phyloP scores from a whole-genome alignment of 2,888 invertebrate species.

The Cephus sareptanus region DNA sequence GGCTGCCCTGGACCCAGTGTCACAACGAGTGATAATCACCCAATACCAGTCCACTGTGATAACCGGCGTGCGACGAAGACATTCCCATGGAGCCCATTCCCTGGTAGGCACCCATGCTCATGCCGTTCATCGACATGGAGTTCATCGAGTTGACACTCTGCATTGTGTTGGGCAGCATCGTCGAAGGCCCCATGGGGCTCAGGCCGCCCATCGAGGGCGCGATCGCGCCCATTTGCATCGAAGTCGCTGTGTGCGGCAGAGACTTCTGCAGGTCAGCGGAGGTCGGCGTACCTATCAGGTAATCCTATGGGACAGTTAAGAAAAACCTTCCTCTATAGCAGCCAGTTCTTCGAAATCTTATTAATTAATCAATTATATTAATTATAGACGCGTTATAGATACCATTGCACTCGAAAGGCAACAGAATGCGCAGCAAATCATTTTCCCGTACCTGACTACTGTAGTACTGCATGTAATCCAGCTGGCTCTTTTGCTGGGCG shows the following conservation, averaged over 20 bases:
- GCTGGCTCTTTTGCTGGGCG: conserved; percentile 62
- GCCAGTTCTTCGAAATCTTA: too few relatives aligned
- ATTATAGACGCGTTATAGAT: too few relatives aligned
- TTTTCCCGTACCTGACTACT: conserved; percentile 54
- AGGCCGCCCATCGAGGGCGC: conserved; percentile 62
- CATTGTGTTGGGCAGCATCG: conserved; percentile 62
- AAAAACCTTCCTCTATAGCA: too few relatives aligned
- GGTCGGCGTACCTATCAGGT: conserved; percentile 59
- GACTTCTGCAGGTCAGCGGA: conserved; percentile 62
- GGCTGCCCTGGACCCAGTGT: conserved; percentile 61
- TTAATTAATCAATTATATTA: too few relatives aligned
- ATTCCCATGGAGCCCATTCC: conserved; percentile 63
- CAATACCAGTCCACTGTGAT: conserved; percentile 62
- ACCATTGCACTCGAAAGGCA: too few relatives aligned
- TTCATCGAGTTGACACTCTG: conserved; percentile 63
- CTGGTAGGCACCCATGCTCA: conserved; percentile 63
- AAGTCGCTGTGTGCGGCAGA: conserved; percentile 61
- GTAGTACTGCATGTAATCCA: conserved; percentile 64
- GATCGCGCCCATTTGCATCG: conserved; percentile 65
- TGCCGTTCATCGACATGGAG: conserved; percentile 64
- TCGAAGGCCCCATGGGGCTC: conserved; percentile 61
- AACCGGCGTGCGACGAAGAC: conserved; percentile 58
- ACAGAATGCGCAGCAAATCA: too few relatives aligned
- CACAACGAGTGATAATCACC: conserved; percentile 65
- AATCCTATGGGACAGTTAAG: conserved; percentile 46